A percentile compares a stretch with the other conserved stretches of the same genome.
Conservation (phyloP, 2,113 vertebrate genomes). For the Puntigrus tetrazona region DNA sequence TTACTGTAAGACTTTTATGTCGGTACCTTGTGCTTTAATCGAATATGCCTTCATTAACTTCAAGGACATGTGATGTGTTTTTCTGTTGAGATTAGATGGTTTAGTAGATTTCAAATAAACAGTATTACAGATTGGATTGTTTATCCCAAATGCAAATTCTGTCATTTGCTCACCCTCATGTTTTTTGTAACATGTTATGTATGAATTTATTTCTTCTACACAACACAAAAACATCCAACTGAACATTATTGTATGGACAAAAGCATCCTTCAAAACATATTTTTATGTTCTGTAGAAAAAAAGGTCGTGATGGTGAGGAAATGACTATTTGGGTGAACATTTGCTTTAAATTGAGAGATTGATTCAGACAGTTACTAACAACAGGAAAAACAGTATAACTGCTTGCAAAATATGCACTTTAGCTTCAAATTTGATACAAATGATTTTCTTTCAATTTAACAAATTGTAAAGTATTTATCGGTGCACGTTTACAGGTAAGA, state of each 20-base stretch:
- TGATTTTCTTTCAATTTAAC: conserved; percentile 24
- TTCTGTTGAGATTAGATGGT: conserved; percentile 22
- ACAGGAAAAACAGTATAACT: conserved; percentile 24
- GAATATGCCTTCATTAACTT: conserved; percentile 26
- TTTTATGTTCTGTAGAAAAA: background rate
- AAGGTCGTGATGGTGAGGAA: background rate
- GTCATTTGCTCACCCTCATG: background rate
- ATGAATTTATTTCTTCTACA: no score
- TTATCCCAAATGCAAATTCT: background rate
- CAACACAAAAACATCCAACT: background rate
- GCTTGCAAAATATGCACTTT: conserved; percentile 55
- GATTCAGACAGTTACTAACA: conserved; percentile 7
- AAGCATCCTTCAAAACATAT: background rate
- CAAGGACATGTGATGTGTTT: background rate
- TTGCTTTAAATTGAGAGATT: background rate
- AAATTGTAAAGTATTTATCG: background rate
- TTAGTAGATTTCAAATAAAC: background rate
- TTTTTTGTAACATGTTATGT: background rate
- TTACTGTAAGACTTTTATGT: background rate
- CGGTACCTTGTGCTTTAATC: conserved; percentile 40
- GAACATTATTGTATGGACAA: background rate
- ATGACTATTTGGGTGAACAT: background rate
- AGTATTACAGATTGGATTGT: background rate
- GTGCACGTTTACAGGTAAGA: conserved; percentile 46
- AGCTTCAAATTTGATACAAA: conserved; percentile 33